Evolutionary conservation across 2,888 invertebrate species (phyloP).

Genomic region (Pyrochroa serraticornis): DNA sequence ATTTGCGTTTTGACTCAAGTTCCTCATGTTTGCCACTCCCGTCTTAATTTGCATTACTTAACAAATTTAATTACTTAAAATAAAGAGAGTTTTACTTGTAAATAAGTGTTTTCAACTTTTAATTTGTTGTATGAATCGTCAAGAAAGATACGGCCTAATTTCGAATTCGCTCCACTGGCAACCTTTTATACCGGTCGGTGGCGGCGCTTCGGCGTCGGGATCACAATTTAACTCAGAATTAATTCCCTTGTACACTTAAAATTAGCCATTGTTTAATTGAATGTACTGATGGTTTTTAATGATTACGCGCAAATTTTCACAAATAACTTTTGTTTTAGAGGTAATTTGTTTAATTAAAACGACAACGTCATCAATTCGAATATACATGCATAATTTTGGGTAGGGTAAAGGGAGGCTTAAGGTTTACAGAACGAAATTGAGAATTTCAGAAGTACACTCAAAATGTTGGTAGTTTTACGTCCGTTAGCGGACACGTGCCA

Average conservation of each 20-base stretch:
- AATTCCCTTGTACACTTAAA: constrained; percentile 20
- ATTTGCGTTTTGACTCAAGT: too few relatives aligned
- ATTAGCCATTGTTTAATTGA: constrained; percentile 25
- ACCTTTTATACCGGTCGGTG: constrained; percentile 17
- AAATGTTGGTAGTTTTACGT: too few relatives aligned
- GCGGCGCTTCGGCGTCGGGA: constrained; percentile 19
- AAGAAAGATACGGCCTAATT: constrained; percentile 20
- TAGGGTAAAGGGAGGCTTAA: too few relatives aligned
- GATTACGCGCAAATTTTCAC: constrained; percentile 15
- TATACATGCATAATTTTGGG: neutral
- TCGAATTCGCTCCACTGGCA: constrained; percentile 13
- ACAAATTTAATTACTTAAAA: constrained; percentile 10
- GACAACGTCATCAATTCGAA: neutral
- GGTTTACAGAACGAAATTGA: too few relatives aligned
- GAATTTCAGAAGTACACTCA: too few relatives aligned
- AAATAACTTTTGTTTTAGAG: constrained; percentile 13
- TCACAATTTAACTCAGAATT: constrained; percentile 26
- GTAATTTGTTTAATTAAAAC: constrained; percentile 9
- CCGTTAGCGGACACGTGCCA: too few relatives aligned
- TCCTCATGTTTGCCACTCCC: neutral
- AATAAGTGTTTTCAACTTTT: constrained; percentile 15
- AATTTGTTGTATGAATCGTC: constrained; percentile 14
- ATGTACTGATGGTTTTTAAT: constrained; percentile 22
- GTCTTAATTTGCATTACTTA: neutral
- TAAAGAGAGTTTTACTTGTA: constrained; percentile 7